Conservation (phyloP, 2,797 vertebrate species). For the Oophaga sylvatica region DNA sequence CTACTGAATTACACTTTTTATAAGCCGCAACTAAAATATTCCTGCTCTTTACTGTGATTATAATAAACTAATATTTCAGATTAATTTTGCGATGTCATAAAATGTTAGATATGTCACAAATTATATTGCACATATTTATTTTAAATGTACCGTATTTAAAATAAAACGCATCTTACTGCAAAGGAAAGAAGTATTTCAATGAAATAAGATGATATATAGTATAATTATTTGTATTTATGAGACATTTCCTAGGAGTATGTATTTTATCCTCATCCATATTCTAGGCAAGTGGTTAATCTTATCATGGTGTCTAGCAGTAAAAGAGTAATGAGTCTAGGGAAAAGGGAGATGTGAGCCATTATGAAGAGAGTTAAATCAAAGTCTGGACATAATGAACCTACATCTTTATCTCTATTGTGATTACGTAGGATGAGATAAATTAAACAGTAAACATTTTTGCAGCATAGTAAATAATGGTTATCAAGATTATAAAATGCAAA, state of each 20-base stretch:
- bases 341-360: neutral
- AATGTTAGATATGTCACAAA: neutral
- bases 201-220: neutral
- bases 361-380: neutral
- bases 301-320: neutral
- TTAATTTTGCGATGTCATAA: neutral
- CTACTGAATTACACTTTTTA: neutral
- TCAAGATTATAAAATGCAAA: neutral
- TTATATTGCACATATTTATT: neutral
- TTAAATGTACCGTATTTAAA: too few relatives aligned
- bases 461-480: neutral
- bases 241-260: neutral
- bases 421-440: neutral
- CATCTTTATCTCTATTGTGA: neutral
- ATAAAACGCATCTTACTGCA: neutral
- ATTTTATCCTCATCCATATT: slow-evolving; percentile 10
- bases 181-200: neutral
- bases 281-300: slow-evolving; percentile 18
- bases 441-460: neutral
- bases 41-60: neutral
- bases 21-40: neutral
- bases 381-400: neutral
- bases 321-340: slow-evolving; percentile 2
- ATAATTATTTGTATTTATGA: neutral
- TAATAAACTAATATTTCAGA: slow-evolving; percentile 2